Conservation (phyloP, 2,888 invertebrate species). For the Heliconius erato region DNA sequence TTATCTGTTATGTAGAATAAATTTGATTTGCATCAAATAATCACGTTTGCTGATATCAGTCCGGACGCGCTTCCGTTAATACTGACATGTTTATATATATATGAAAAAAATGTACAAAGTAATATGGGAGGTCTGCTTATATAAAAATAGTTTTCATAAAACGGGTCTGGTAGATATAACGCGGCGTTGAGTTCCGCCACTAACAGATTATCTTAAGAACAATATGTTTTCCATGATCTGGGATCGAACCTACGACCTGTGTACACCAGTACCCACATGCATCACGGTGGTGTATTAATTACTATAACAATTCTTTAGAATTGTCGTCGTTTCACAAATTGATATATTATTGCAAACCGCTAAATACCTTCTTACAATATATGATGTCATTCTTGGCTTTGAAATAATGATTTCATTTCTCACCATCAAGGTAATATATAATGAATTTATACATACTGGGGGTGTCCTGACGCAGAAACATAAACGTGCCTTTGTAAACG, state of each 20-base stretch:
- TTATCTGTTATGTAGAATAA: constrained; percentile 8
- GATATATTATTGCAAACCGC: constrained; percentile 39
- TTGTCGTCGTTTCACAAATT: constrained; percentile 18
- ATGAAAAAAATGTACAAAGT: too few species aligned
- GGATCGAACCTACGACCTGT: background rate
- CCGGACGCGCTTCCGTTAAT: constrained; percentile 29
- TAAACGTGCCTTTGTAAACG: too few species aligned
- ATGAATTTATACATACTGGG: background rate
- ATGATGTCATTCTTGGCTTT: constrained; percentile 46
- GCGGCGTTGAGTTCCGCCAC: background rate
- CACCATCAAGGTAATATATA: constrained; percentile 6
- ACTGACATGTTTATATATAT: background rate
- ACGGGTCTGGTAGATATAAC: background rate
- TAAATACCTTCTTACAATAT: background rate
- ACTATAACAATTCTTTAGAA: constrained; percentile 29
- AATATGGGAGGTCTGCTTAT: background rate
- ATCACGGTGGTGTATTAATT: background rate
- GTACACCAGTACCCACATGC: background rate
- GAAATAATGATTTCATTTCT: constrained; percentile 47
- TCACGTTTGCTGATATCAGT: constrained; percentile 32
- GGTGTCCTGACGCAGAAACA: too few species aligned
- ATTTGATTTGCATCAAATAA: constrained; percentile 17
- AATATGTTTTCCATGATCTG: too few species aligned
- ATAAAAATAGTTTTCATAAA: too few species aligned
- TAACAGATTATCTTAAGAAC: too few species aligned